These are phyloP conservation scores for Plecturocebus donacophilus DNA, from an alignment of 2,113 vertebrate species.

Conservation along the genomic window DNA sequence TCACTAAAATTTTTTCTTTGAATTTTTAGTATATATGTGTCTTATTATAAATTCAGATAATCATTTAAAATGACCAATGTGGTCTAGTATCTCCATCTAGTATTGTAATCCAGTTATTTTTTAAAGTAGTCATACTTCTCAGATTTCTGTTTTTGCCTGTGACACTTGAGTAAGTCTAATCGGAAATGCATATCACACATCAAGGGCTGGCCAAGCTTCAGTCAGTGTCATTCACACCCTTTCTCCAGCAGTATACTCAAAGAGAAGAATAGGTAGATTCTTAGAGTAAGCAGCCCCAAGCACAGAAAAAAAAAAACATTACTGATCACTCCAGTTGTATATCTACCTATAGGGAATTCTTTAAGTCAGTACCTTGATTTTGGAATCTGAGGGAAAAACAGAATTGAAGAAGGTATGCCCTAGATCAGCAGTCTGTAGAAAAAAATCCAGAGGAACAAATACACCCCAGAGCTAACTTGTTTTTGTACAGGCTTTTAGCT, in stretches of 20 bases:
- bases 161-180: background rate
- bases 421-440: background rate
- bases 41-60: background rate
- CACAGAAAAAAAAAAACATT: background rate
- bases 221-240: background rate
- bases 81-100: background rate
- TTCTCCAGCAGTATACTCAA: background rate
- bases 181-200: background rate
- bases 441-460: background rate
- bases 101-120: background rate
- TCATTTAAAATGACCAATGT: background rate
- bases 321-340: background rate
- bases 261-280: background rate
- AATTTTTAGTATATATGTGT: background rate
- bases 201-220: background rate
- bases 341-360: background rate
- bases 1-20: background rate
- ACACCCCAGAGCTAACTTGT: background rate
- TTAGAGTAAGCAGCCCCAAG: background rate
- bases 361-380: background rate
- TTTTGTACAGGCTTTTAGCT: background rate
- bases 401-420: background rate
- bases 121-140: background rate
- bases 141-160: background rate
- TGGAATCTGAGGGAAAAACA: background rate